These are phyloP conservation scores for Ophiothrix spiculata DNA, from an alignment of 35 echinoderm and acorn worm genomes.

Conservation along the genomic window DNA sequence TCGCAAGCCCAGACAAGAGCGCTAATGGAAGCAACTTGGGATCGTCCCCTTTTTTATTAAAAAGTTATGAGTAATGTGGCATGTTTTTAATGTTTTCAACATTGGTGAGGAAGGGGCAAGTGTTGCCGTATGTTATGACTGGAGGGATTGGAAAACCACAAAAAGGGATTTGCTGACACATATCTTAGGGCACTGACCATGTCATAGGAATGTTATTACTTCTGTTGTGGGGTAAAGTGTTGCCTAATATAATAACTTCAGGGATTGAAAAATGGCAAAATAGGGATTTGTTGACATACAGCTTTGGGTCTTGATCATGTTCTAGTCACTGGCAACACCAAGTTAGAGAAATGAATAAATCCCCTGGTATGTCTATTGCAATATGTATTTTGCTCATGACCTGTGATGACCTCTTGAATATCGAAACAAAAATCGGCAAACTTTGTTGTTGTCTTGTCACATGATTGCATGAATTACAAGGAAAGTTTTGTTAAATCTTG, in stretches of 20 bases:
- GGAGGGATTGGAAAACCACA: no score
- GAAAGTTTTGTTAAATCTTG: not conserved
- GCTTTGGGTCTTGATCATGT: no score
- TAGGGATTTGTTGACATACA: no score
- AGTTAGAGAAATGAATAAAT: not conserved
- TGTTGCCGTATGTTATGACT: not conserved
- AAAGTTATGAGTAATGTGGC: conserved; percentile 6
- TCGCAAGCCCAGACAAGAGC: not conserved
- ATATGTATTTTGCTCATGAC: not conserved
- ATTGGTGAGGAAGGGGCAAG: not conserved
- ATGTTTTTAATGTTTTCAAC: not conserved
- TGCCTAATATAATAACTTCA: no score
- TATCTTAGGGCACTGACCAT: no score
- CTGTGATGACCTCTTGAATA: not conserved
- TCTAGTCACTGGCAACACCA: no score
- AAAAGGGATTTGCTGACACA: no score
- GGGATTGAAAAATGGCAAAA: no score
- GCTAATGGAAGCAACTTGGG: not conserved
- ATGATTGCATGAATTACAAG: not conserved
- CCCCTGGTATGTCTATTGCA: not conserved
- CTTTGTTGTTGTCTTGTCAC: not conserved
- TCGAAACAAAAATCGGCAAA: not conserved
- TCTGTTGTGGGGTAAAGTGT: no score
- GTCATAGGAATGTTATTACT: no score
- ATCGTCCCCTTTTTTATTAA: conserved; percentile 8